Evolutionary conservation across 2,888 invertebrate genomes (phyloP).

Genomic region (Dexiosoma caninum): DNA sequence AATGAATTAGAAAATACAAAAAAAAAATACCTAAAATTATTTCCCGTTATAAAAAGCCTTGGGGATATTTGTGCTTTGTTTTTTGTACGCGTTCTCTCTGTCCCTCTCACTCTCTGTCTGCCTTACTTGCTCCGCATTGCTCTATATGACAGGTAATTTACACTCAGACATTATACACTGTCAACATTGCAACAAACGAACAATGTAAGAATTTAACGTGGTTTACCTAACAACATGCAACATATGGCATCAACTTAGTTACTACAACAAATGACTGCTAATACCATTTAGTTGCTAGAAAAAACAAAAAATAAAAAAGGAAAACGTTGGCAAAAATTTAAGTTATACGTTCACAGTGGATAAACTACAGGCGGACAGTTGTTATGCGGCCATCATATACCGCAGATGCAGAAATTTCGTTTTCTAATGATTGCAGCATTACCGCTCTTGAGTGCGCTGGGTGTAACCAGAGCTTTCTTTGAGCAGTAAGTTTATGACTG

Average conservation of each 20-base stretch:
- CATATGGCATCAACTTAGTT: slow-evolving; percentile 52
- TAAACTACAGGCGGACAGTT: no score
- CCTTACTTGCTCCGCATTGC: slow-evolving; percentile 12
- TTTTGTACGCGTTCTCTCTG: no score
- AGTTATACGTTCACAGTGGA: no score
- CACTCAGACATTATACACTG: slow-evolving; percentile 36
- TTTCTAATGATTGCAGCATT: no score
- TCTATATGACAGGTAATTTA: slow-evolving; percentile 52
- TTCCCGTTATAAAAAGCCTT: slow-evolving; percentile 61
- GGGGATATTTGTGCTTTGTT: slow-evolving; percentile 36
- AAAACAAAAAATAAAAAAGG: background rate
- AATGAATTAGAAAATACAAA: slow-evolving; percentile 13
- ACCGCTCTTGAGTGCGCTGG: no score
- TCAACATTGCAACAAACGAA: slow-evolving; percentile 28
- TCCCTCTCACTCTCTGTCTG: background rate
- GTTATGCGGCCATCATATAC: no score
- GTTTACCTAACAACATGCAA: slow-evolving; percentile 52
- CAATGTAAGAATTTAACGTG: slow-evolving; percentile 41
- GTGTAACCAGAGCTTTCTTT: no score
- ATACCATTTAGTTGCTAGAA: slow-evolving; percentile 20
- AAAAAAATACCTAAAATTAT: slow-evolving; percentile 44
- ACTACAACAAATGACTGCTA: slow-evolving; percentile 37
- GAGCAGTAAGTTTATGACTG: no score
- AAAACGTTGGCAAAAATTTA: slow-evolving; percentile 10
- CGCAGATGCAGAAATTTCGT: no score